Conservation (phyloP, 2,113 vertebrate genomes). For the Hylia prasina region DNA sequence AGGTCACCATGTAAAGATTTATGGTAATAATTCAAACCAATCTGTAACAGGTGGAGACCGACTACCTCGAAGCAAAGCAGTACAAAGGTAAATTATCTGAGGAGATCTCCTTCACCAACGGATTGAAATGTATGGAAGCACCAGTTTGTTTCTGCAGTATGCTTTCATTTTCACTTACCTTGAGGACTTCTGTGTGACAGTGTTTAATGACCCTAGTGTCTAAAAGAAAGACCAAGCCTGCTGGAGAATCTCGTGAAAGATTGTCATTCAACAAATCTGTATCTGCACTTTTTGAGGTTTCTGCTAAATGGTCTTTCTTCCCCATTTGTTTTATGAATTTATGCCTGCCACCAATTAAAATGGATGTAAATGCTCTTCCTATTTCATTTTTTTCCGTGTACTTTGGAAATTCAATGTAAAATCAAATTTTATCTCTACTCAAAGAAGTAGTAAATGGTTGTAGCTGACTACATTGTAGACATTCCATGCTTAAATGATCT, state of each 20-base stretch:
- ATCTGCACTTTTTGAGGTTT: constrained; percentile 68
- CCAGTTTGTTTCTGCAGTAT: constrained; percentile 18
- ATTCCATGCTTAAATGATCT: constrained; percentile 28
- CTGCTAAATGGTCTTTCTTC: constrained; percentile 58
- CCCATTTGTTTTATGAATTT: constrained; percentile 51
- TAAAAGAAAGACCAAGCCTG: constrained; percentile 29
- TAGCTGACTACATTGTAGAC: constrained; percentile 30
- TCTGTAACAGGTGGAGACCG: constrained; percentile 66
- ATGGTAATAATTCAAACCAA: constrained; percentile 53
- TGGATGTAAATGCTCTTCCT: constrained; percentile 63
- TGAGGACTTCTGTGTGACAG: constrained; percentile 34
- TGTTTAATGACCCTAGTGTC: constrained; percentile 5
- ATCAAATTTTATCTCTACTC: constrained; percentile 34
- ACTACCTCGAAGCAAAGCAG: constrained; percentile 75
- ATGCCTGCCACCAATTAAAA: constrained; percentile 68
- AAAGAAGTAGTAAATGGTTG: constrained; percentile 20
- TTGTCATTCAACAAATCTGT: constrained; percentile 52
- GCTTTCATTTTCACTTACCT: constrained; percentile 38
- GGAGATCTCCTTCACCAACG: constrained; percentile 8
- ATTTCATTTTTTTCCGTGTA: constrained; percentile 18
- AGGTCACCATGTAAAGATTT: constrained; percentile 65
- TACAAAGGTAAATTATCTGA: constrained; percentile 42
- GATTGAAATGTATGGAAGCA: constrained; percentile 39
- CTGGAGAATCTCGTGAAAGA: constrained; percentile 49
- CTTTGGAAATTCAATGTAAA: constrained; percentile 58